phyloP scores from a whole-genome alignment of 2,888 invertebrate species.

The Germaria angustata region DNA sequence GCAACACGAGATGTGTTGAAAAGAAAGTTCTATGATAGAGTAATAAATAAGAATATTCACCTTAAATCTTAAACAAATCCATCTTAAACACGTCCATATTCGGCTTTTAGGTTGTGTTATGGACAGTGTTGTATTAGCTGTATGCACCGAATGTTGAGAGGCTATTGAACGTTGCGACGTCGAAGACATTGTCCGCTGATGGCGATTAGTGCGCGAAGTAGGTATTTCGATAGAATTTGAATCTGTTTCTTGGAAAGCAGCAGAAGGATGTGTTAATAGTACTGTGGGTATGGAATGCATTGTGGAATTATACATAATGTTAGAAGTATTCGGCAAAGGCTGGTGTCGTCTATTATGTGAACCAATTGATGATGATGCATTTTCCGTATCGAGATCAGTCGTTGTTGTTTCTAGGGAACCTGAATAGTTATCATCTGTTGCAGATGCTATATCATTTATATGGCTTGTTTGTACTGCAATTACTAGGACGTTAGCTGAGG shows the following conservation, averaged over 20 bases:
- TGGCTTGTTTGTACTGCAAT: constrained; percentile 45
- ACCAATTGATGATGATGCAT: constrained; percentile 59
- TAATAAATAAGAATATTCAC: constrained; percentile 66
- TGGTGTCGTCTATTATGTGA: constrained; percentile 41
- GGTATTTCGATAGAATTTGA: constrained; percentile 59
- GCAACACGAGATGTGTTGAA: too few relatives aligned
- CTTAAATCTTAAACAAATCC: constrained; percentile 73
- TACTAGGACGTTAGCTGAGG: constrained; percentile 44
- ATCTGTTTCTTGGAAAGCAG: constrained; percentile 55
- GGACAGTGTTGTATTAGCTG: constrained; percentile 65
- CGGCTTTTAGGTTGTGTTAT: constrained; percentile 71
- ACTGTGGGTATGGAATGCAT: constrained; percentile 71
- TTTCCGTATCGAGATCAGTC: constrained; percentile 75
- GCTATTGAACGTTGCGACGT: constrained; percentile 74
- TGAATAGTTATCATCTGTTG: constrained; percentile 71
- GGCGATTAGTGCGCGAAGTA: constrained; percentile 56
- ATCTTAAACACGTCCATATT: constrained; percentile 73
- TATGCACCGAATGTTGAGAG: constrained; percentile 69
- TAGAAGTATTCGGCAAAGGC: constrained; percentile 1
- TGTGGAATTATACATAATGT: constrained; percentile 68
- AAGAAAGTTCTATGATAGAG: too few relatives aligned
- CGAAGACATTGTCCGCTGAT: constrained; percentile 73
- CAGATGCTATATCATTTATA: constrained; percentile 36
- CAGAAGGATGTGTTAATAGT: constrained; percentile 59
- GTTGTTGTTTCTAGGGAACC: constrained; percentile 77